Evolutionary conservation across 2,113 vertebrate genomes (phyloP).

Genomic region (Urocynchramus pylzowi): DNA sequence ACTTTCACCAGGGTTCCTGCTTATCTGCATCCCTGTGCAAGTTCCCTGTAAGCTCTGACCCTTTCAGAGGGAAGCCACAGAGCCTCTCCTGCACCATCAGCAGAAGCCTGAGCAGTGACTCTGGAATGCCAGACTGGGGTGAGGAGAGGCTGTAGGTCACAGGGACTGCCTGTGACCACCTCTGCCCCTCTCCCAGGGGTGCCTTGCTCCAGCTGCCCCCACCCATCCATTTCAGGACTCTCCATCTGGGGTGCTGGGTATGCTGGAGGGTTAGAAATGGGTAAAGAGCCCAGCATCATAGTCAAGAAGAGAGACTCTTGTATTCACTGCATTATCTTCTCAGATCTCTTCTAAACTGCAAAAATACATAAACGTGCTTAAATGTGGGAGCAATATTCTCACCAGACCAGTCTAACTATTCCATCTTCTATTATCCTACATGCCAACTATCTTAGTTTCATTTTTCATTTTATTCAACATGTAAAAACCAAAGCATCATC

Average conservation of each 20-base stretch:
- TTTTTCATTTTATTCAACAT: neutral
- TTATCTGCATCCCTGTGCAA: neutral
- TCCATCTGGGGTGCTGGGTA: neutral
- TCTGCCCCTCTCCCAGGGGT: rapidly evolving
- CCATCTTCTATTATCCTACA: neutral
- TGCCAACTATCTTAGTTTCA: neutral
- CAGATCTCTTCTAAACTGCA: neutral
- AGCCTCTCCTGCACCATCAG: neutral
- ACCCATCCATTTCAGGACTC: neutral
- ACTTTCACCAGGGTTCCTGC: neutral
- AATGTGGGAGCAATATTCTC: neutral
- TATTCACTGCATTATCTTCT: neutral
- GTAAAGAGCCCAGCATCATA: neutral
- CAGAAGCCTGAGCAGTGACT: neutral
- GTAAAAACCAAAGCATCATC: neutral
- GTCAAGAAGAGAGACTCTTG: neutral
- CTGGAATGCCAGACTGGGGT: rapidly evolving
- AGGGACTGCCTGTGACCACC: neutral
- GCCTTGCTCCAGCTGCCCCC: neutral
- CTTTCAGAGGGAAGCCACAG: neutral
- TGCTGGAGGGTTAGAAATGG: neutral
- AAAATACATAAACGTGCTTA: neutral
- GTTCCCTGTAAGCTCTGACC: neutral
- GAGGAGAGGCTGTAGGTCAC: neutral
- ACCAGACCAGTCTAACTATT: neutral